Conservation (phyloP, 2,797 vertebrate genomes). For the Sphenodon punctatus region DNA sequence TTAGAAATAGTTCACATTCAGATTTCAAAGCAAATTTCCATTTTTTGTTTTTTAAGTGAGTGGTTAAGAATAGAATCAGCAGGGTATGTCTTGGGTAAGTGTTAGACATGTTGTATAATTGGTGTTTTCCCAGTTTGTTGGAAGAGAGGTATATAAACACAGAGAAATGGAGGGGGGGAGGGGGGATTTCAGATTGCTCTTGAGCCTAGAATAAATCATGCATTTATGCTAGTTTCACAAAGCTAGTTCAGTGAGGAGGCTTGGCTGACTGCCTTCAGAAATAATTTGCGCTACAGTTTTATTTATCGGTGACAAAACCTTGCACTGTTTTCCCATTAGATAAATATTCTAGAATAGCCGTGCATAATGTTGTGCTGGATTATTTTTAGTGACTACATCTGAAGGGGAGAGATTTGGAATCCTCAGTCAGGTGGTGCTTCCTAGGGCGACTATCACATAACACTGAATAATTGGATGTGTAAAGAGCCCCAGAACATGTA, state of each 20-base stretch:
- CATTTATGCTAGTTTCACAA: neutral
- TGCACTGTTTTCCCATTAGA: neutral
- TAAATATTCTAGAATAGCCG: neutral
- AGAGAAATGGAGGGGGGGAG: too few species aligned
- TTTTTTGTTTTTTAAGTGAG: neutral
- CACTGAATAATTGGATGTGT: too few species aligned
- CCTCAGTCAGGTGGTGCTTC: neutral
- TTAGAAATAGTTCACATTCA: neutral
- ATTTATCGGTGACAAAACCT: neutral
- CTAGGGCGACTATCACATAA: too few species aligned
- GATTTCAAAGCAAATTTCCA: neutral
- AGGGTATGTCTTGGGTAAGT: neutral
- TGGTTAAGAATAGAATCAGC: neutral
- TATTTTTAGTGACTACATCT: neutral
- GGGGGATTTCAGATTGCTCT: too few species aligned
- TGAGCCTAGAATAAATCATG: conserved; percentile 6
- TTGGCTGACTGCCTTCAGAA: neutral
- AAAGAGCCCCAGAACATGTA: too few species aligned
- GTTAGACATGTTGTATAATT: neutral
- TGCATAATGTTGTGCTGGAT: neutral
- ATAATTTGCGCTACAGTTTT: neutral
- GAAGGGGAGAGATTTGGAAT: neutral
- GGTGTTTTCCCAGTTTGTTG: fast-evolving
- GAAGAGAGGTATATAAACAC: too few species aligned
- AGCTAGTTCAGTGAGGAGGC: fast-evolving